Percentiles rank a stretch among this genome's conserved stretches.
Evolutionary conservation across 2,888 invertebrate species (phyloP).

Genomic region (Omphaloscelis lunosa): DNA sequence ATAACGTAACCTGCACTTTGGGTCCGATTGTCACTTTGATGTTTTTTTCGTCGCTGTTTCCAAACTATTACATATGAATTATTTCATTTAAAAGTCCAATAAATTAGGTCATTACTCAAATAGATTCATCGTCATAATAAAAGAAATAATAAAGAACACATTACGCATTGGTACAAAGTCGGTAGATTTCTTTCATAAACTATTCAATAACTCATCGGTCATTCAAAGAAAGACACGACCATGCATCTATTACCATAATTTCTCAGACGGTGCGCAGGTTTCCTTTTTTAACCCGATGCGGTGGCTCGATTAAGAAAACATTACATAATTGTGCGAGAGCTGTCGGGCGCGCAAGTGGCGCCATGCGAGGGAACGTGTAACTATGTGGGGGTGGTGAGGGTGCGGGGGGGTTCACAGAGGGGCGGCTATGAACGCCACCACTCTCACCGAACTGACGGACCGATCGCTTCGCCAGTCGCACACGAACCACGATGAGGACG

Average conservation of each 20-base stretch:
- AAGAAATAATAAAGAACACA: conserved; percentile 17
- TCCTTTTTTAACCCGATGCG: conserved; percentile 82
- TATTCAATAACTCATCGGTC: conserved; percentile 66
- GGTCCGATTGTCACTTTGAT: conserved; percentile 77
- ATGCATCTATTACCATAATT: conserved; percentile 74
- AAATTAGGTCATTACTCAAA: conserved; percentile 5
- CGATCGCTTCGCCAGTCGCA: conserved; percentile 83
- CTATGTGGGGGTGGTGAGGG: conserved; percentile 83
- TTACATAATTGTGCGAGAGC: conserved; percentile 89
- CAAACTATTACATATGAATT: background rate
- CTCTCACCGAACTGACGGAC: conserved; percentile 81
- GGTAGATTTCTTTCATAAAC: conserved; percentile 66
- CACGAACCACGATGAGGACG: conserved; percentile 85
- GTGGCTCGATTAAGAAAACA: conserved; percentile 89
- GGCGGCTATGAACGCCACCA: conserved; percentile 83
- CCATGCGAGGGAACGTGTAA: conserved; percentile 88
- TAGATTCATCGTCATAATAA: conserved; percentile 2
- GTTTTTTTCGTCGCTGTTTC: conserved; percentile 62
- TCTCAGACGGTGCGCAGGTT: conserved; percentile 72
- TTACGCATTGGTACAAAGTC: conserved; percentile 21
- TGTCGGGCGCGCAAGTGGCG: conserved; percentile 88
- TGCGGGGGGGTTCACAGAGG: conserved; percentile 79
- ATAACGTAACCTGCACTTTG: conserved; percentile 78
- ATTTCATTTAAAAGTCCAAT: background rate
- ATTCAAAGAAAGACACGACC: conserved; percentile 67